A percentile compares a stretch with the other conserved stretches of the same genome.
Evolutionary conservation across 1,140 invertebrate genomes (phyloP).

Genomic region (Calephelis virginiensis): DNA sequence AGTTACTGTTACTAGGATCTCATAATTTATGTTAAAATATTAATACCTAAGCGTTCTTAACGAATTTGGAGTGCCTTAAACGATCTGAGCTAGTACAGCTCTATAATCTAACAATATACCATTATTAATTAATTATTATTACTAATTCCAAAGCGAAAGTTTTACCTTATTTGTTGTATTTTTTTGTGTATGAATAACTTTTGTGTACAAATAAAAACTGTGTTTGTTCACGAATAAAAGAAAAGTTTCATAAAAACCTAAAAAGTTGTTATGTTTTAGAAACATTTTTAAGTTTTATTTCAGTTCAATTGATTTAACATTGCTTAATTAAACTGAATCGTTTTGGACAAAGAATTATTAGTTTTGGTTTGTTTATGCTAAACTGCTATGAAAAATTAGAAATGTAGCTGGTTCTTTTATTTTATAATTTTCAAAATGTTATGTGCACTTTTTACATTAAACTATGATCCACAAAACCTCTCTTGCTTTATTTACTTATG

Average conservation of each 20-base stretch:
- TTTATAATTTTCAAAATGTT: not conserved
- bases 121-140: too few relatives aligned
- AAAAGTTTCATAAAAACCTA: conserved; percentile 3
- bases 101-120: too few relatives aligned
- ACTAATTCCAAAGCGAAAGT: too few relatives aligned
- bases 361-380: not conserved
- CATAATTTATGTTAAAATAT: too few relatives aligned
- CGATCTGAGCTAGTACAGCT: too few relatives aligned
- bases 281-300: not conserved
- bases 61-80: too few relatives aligned
- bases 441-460: not conserved
- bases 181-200: not conserved
- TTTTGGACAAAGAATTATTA: conserved; percentile 4
- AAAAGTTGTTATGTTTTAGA: conserved; percentile 4
- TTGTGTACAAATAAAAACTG: not conserved
- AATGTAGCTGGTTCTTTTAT: not conserved
- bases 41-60: too few relatives aligned
- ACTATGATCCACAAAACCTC: not conserved
- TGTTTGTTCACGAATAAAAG: not conserved
- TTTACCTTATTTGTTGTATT: not conserved
- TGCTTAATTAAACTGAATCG: too few relatives aligned
- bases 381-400: conserved; percentile 1
- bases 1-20: too few relatives aligned
- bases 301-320: too few relatives aligned
- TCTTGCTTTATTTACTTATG: too few relatives aligned